Evolutionary conservation across 1,140 invertebrate genomes (phyloP), one percentile per base, ranked within the genome.

Genomic region (Orussus abietinus): DNA sequence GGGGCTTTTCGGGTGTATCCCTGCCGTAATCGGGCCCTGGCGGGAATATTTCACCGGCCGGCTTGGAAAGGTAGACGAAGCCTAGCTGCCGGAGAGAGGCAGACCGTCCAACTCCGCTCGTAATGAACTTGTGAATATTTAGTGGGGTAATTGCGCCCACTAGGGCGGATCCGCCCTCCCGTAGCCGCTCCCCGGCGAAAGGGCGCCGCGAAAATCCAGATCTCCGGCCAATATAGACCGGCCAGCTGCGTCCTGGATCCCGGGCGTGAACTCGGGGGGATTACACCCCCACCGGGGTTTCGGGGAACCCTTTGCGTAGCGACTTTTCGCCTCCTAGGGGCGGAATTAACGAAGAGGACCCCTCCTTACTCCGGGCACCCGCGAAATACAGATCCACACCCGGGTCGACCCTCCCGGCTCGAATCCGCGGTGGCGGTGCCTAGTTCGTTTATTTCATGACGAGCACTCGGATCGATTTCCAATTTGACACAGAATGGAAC

Each of bases 111-210:
- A 57, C 65, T 67, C 51, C 14, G 55, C 57, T 64, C 64, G 65
- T 71, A 69, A 71, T 69, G 66, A 71, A 71, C 66, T 71, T 69
- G 65, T 71, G 66, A 71, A 69, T 71, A 71, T 71, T 71, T 69
- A 71, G 64, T 64, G 56, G 47, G 60, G 63, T 69, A 69, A 71
- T 71, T 71, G 64, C n/a, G n/a, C 58, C 61, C 60, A 59, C 61
- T 59, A 42, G 54, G 54, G 52, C 45, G 55, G 51, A 56, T 49
- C 51, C 49, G 44, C 41, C 22, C 31, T 29, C n/a, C n/a, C n/a
- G n/a, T n/a, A n/a, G n/a, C n/a, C 29, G n/a, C 29, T 31, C 26
- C 39, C 37, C 25, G 3, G n/a, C 13, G n/a, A 57, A 36, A 18
- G 47, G 49, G 42, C 47, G 51, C 46, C 45, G 44, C 43, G 44